These are phyloP conservation scores for Caenorhabditis panamensis DNA, from an alignment of 2,888 invertebrate species.

Conservation along the genomic window DNA sequence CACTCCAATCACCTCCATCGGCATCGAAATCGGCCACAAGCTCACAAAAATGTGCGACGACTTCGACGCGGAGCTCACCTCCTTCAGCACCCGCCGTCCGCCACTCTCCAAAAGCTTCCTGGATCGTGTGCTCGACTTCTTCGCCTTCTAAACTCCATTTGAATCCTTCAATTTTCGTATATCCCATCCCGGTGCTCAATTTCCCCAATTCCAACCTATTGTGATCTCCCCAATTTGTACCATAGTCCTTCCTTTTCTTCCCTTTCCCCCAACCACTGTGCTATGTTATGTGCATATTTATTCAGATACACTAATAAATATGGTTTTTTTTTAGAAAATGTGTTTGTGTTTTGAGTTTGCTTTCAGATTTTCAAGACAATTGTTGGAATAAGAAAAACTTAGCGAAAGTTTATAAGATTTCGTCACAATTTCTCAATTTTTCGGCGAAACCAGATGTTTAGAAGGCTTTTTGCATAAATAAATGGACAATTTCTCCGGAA, in stretches of 20 bases:
- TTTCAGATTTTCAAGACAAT: no score
- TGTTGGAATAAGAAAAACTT: no score
- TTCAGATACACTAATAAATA: slow-evolving; percentile 44
- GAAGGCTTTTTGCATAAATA: no score
- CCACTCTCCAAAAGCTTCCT: slow-evolving; percentile 28
- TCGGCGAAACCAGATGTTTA: slow-evolving; percentile 17
- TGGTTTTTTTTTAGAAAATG: slow-evolving; percentile 45
- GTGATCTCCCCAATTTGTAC: slow-evolving; percentile 35
- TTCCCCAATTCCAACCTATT: background rate
- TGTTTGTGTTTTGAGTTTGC: slow-evolving; percentile 7
- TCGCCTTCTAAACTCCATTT: slow-evolving; percentile 25
- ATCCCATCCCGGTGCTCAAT: slow-evolving; percentile 14
- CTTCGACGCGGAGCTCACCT: slow-evolving; percentile 45
- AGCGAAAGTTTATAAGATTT: background rate
- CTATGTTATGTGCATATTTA: slow-evolving; percentile 30
- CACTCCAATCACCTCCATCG: slow-evolving; percentile 14
- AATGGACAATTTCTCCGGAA: no score
- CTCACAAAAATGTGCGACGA: slow-evolving; percentile 48
- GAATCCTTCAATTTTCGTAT: background rate
- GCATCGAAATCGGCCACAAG: slow-evolving; percentile 28
- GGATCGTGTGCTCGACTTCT: slow-evolving; percentile 38
- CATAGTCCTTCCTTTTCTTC: slow-evolving; percentile 17
- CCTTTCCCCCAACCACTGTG: no score
- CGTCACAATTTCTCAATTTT: no score
- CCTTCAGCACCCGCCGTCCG: slow-evolving; percentile 4